phyloP scores from a whole-genome alignment of 2,113 vertebrate genomes.

The Gavia stellata region DNA sequence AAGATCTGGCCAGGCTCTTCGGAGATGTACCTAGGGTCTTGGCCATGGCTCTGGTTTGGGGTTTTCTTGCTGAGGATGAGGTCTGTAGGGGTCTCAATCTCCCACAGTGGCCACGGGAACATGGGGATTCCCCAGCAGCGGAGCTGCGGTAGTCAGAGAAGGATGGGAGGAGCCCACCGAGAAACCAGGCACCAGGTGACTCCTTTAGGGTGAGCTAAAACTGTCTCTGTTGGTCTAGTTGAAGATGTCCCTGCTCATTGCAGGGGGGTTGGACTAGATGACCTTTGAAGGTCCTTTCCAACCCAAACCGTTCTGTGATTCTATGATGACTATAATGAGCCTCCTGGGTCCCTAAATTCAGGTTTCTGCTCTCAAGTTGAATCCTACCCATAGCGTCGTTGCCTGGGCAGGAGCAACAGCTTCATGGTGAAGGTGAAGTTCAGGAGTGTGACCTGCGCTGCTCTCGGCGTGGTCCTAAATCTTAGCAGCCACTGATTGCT shows the following conservation, averaged over 20 bases:
- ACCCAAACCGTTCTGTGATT: not conserved
- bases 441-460: not conserved
- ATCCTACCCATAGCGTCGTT: not conserved
- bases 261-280: no score
- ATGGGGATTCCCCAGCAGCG: not conserved
- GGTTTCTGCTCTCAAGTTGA: not conserved
- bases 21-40: not conserved
- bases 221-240: not conserved
- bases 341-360: not conserved
- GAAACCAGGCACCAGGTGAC: not conserved
- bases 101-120: fast-evolving
- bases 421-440: not conserved
- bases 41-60: not conserved
- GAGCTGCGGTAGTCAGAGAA: not conserved
- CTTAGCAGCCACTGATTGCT: not conserved
- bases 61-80: not conserved
- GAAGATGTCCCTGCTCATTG: not conserved
- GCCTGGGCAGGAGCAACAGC: not conserved
- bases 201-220: not conserved
- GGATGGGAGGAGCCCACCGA: not conserved
- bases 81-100: not conserved
- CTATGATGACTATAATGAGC: not conserved
- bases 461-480: not conserved
- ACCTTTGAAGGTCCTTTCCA: not conserved
- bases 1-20: not conserved